Percentiles rank a stretch among this genome's conserved stretches.
Conservation (phyloP, 2,113 vertebrate species). For the Heliornis fulica region DNA sequence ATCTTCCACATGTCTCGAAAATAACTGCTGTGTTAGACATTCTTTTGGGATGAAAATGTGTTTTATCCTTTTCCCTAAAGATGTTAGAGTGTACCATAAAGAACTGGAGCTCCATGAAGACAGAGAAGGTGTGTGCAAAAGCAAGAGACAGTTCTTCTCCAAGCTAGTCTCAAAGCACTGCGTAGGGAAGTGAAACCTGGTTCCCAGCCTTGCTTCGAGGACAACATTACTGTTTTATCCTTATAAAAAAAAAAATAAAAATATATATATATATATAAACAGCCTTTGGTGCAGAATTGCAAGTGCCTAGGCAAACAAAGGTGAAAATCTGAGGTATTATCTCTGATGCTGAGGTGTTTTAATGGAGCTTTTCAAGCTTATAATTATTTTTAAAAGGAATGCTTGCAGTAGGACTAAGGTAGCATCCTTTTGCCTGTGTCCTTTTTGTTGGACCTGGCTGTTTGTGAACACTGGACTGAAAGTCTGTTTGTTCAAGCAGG, state of each 20-base stretch:
- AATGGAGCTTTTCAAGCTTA: not conserved
- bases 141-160: not conserved
- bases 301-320: not conserved
- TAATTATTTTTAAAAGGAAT: not conserved
- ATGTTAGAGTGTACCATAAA: not conserved
- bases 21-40: not conserved
- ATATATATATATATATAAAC: accelerated
- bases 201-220: not conserved
- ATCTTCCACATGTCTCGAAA: not conserved
- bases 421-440: not conserved
- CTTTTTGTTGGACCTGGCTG: not conserved
- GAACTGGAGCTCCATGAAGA: not conserved
- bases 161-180: not conserved
- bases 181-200: not conserved
- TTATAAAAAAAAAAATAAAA: no score
- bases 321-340: not conserved
- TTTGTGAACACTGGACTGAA: not conserved
- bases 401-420: not conserved
- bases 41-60: not conserved
- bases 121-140: not conserved
- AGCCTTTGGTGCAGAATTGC: not conserved
- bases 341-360: not conserved
- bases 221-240: not conserved
- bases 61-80: not conserved
- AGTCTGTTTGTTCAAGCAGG: not conserved